These are phyloP conservation scores for Chionodraco myersi DNA, from an alignment of 2,113 vertebrate species.

Conservation along the genomic window DNA sequence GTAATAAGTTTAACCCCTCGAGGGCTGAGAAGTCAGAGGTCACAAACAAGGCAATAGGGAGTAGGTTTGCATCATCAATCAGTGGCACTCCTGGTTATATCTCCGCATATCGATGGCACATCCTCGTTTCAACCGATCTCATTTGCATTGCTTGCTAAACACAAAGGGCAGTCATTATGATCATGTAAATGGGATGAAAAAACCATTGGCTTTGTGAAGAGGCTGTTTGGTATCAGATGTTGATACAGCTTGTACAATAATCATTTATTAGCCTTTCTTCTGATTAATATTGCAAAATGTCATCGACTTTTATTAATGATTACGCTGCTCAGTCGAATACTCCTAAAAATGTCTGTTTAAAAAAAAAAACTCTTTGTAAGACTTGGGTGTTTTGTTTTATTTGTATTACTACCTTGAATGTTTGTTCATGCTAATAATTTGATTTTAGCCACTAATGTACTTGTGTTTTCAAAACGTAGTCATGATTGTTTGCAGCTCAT, in stretches of 20 bases:
- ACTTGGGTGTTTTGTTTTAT: background rate
- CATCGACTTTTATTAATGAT: constrained; percentile 2
- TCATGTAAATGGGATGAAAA: constrained; percentile 24
- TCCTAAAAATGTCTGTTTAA: background rate
- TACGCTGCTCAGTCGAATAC: background rate
- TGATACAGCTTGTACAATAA: background rate
- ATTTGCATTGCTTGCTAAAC: constrained; percentile 72
- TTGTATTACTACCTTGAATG: background rate
- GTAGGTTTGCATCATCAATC: constrained; percentile 85
- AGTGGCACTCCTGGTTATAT: constrained; percentile 74
- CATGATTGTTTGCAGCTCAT: background rate
- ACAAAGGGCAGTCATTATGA: constrained; percentile 50
- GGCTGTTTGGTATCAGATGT: background rate
- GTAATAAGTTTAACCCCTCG: constrained; percentile 93
- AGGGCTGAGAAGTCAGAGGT: constrained; percentile 88
- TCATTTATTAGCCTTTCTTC: background rate
- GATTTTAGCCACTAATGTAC: background rate
- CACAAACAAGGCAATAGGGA: constrained; percentile 87
- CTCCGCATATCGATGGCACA: constrained; percentile 67
- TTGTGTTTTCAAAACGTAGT: background rate
- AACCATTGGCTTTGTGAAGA: background rate
- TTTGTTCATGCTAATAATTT: background rate
- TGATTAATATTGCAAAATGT: constrained; percentile 8
- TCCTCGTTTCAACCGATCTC: constrained; percentile 58
- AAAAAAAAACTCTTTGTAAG: constrained; percentile 1